These are phyloP conservation scores for Peromyscus polionotus DNA, from an alignment of 2,113 vertebrate species.

Conservation along the genomic window DNA sequence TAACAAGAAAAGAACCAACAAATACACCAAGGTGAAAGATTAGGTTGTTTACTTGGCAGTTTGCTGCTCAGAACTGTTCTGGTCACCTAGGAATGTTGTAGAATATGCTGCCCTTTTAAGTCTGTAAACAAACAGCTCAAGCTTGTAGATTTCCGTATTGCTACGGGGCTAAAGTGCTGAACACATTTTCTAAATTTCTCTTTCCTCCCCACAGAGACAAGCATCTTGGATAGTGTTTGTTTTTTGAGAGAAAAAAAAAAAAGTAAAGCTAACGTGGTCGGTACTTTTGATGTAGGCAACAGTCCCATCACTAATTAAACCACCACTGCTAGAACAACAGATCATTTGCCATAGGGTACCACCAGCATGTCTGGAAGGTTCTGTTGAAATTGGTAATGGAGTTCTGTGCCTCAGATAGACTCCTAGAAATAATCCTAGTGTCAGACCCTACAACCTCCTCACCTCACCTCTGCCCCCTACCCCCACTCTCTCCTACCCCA, in stretches of 20 bases:
- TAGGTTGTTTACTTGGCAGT: slow-evolving; percentile 15
- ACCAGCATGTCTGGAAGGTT: background rate
- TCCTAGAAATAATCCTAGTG: slow-evolving; percentile 34
- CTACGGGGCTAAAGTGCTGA: background rate
- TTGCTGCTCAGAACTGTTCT: slow-evolving; percentile 7
- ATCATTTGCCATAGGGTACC: background rate
- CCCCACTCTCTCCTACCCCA: too few relatives aligned
- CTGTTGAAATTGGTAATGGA: slow-evolving; percentile 46
- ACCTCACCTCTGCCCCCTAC: background rate
- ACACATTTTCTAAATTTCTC: slow-evolving; percentile 33
- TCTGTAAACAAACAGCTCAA: slow-evolving; percentile 41
- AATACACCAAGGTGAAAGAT: slow-evolving; percentile 10
- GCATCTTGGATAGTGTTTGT: slow-evolving; percentile 41
- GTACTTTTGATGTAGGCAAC: slow-evolving; percentile 41
- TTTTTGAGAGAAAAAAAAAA: slow-evolving; percentile 2
- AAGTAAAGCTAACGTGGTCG: background rate
- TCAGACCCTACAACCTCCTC: background rate
- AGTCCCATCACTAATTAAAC: slow-evolving; percentile 62
- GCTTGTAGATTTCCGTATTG: background rate
- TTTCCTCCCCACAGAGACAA: slow-evolving; percentile 22
- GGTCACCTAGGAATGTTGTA: slow-evolving; percentile 4
- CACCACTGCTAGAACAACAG: background rate
- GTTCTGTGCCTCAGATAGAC: background rate
- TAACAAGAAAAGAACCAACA: slow-evolving; percentile 52
- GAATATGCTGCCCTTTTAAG: background rate